Evolutionary conservation across 1,140 invertebrate genomes (phyloP).

Genomic region (Drosophila eugracilis): DNA sequence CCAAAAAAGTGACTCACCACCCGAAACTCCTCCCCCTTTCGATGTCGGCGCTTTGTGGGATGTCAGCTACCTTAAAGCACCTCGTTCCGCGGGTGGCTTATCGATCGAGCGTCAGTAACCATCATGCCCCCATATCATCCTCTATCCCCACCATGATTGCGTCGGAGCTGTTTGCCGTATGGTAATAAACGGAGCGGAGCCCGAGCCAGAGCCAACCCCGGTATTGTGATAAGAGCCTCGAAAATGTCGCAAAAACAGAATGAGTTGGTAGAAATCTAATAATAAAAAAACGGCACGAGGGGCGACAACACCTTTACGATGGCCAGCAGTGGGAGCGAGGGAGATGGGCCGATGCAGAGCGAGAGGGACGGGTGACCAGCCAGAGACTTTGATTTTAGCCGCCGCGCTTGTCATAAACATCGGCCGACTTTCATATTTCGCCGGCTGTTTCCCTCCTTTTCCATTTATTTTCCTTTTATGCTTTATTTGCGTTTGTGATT

Average conservation of each 20-base stretch:
- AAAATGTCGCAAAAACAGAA: conserved; percentile 74
- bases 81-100: conserved; percentile 19
- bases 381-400: conserved; percentile 77
- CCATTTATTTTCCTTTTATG: conserved; percentile 63
- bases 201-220: conserved; percentile 53
- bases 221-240: conserved; percentile 58
- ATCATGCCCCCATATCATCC: conserved; percentile 9
- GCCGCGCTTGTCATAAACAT: conserved; percentile 76
- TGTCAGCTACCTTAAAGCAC: conserved; percentile 37
- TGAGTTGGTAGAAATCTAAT: conserved; percentile 61
- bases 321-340: background rate
- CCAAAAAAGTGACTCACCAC: conserved; percentile 13
- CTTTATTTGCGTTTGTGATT: conserved; percentile 80
- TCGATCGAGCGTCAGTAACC: conserved; percentile 39
- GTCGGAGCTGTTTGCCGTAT: conserved; percentile 32
- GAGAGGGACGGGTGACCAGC: conserved; percentile 22
- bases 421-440: conserved; percentile 73
- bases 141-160: conserved; percentile 16
- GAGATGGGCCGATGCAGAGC: background rate
- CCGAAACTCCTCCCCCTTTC: conserved; percentile 41
- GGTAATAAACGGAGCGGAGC: conserved; percentile 58
- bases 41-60: conserved; percentile 8
- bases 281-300: conserved; percentile 45
- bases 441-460: conserved; percentile 68
- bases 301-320: conserved; percentile 34